phyloP scores from a whole-genome alignment of 2,113 vertebrate genomes.

The Daubentonia madagascariensis region DNA sequence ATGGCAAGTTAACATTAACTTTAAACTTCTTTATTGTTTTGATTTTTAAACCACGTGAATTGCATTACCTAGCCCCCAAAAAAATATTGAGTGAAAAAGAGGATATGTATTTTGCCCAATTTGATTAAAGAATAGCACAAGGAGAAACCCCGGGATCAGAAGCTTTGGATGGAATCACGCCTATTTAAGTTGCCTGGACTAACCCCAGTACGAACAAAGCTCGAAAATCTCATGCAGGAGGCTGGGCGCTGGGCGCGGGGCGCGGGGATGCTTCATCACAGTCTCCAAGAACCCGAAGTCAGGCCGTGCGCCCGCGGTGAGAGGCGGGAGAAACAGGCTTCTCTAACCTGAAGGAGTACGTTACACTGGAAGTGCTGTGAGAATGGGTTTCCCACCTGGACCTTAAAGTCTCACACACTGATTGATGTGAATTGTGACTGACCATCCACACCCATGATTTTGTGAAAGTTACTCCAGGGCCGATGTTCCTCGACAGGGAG shows the following conservation, averaged over 20 bases:
- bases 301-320: neutral
- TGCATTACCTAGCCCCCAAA: slow-evolving; percentile 49
- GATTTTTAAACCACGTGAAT: slow-evolving; percentile 50
- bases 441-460: neutral
- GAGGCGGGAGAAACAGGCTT: neutral
- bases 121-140: slow-evolving; percentile 40
- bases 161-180: slow-evolving; percentile 1
- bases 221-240: neutral
- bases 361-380: neutral
- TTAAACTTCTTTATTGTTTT: slow-evolving; percentile 32
- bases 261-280: neutral
- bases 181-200: neutral
- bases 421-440: neutral
- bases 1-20: neutral
- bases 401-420: neutral
- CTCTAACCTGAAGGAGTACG: neutral
- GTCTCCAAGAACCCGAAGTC: neutral
- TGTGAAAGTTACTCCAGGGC: neutral
- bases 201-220: neutral
- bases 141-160: neutral
- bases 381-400: neutral
- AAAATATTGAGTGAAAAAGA: neutral
- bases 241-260: neutral
- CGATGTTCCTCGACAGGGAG: neutral
- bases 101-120: slow-evolving; percentile 23